phyloP scores from a whole-genome alignment of 2,888 invertebrate species.

The Sesia bembeciformis region DNA sequence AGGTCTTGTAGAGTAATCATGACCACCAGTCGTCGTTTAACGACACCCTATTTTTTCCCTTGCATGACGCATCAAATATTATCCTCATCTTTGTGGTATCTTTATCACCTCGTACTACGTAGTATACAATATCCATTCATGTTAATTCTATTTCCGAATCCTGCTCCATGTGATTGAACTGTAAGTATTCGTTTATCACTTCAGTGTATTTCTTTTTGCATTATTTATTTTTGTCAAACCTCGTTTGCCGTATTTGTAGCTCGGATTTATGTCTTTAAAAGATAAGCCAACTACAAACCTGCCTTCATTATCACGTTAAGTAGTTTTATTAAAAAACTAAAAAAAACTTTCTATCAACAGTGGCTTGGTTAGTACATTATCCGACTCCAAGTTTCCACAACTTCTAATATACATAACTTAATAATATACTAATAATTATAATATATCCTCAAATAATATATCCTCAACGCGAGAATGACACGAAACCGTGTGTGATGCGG shows the following conservation, averaged over 20 bases:
- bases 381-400: neutral
- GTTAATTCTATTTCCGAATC: neutral
- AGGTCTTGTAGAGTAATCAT: neutral
- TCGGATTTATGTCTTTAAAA: neutral
- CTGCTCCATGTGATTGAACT: neutral
- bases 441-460: no score
- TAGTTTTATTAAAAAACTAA: neutral
- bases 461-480: no score
- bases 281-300: neutral
- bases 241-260: neutral
- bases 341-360: neutral
- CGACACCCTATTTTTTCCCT: neutral
- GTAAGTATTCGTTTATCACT: neutral
- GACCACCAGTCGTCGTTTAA: neutral
- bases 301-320: neutral
- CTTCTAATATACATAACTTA: no score
- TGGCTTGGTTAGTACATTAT: neutral
- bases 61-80: neutral
- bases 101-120: neutral
- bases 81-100: neutral
- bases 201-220: neutral
- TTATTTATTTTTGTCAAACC: neutral
- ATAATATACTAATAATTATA: neutral
- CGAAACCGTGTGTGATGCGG: no score
- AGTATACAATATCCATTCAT: neutral